These are phyloP conservation scores for Philhelius pedissequus DNA, from an alignment of 2,888 invertebrate genomes.

Conservation along the genomic window DNA sequence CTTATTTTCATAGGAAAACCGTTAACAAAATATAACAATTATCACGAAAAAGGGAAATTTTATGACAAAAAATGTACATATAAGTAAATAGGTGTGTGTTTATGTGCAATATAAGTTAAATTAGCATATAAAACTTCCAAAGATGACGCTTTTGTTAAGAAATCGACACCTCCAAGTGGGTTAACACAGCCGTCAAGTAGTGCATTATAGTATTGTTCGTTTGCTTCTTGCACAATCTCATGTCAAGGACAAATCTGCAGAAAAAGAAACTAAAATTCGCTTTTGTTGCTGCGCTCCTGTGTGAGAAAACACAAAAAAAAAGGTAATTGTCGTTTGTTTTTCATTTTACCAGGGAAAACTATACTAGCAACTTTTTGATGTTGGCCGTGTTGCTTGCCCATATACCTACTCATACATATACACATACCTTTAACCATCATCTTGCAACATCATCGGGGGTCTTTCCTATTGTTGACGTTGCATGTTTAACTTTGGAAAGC, in stretches of 20 bases:
- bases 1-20: not conserved
- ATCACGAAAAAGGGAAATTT: not conserved
- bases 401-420: not conserved
- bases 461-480: slow-evolving; percentile 48
- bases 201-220: not conserved
- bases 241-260: slow-evolving; percentile 28
- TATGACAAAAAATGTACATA: not conserved
- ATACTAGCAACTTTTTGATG: not conserved
- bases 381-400: not conserved
- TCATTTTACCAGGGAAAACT: not conserved
- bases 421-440: not conserved
- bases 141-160: not conserved
- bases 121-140: not conserved
- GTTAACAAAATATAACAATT: not conserved
- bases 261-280: not conserved
- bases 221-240: not conserved
- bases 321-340: slow-evolving; percentile 18
- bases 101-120: not conserved
- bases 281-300: not conserved
- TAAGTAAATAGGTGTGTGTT: too few species aligned
- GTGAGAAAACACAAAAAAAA: not conserved
- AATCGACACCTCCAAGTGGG: not conserved
- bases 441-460: slow-evolving; percentile 4
- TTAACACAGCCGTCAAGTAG: not conserved
- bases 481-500: slow-evolving; percentile 55